Percentiles rank a stretch among this genome's conserved stretches.
phyloP scores from a whole-genome alignment of 2,113 vertebrate genomes.

The Erythrolamprus reginae region DNA sequence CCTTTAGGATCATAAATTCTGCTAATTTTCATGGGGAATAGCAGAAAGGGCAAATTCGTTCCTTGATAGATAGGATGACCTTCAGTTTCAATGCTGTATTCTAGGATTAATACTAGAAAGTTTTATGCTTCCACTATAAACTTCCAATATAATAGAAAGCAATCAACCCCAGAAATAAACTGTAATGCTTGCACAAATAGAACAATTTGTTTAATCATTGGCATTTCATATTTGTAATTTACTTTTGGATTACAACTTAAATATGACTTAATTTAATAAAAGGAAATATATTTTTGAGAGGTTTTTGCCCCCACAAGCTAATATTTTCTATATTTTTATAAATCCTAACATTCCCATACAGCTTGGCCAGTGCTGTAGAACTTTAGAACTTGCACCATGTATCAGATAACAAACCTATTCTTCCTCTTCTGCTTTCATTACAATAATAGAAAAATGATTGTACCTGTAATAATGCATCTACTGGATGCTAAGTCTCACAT shows the following conservation, averaged over 20 bases:
- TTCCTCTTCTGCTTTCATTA: slow-evolving; percentile 9
- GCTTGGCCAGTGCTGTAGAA: neutral
- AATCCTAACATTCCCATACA: neutral
- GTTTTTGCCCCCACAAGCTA: neutral
- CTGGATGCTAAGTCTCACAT: slow-evolving; percentile 53
- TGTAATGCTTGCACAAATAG: slow-evolving; percentile 24
- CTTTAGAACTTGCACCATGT: neutral
- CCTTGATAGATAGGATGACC: neutral
- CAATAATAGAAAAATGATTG: slow-evolving; percentile 45
- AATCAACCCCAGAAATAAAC: neutral
- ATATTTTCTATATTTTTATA: neutral
- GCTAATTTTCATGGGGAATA: neutral
- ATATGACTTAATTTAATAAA: slow-evolving; percentile 2
- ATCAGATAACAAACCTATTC: neutral
- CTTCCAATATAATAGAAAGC: neutral
- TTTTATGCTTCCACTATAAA: neutral
- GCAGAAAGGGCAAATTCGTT: neutral
- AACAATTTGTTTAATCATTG: slow-evolving; percentile 7
- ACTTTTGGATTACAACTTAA: slow-evolving; percentile 33
- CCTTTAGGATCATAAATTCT: neutral
- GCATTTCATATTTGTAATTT: slow-evolving; percentile 23
- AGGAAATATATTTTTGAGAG: neutral
- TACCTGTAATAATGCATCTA: slow-evolving; percentile 50
- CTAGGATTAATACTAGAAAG: neutral
- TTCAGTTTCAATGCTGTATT: neutral